A percentile compares a stretch with the other conserved stretches of the same genome.
Conservation (phyloP, 2,113 vertebrate genomes). For the Pelodiscus sinensis region DNA sequence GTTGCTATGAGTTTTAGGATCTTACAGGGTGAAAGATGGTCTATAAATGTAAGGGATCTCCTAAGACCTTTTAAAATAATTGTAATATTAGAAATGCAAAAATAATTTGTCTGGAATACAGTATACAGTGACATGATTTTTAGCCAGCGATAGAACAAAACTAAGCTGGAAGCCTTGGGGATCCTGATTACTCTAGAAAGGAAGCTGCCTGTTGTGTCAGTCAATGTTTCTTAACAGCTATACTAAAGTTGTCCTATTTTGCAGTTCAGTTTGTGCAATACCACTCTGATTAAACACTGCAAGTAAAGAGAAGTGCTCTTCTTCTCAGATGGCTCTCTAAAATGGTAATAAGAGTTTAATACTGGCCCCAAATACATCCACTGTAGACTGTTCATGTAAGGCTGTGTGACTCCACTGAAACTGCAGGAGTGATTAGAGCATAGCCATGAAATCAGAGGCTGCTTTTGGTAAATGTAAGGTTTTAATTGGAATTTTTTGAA, state of each 20-base stretch:
- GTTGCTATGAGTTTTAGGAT: background rate
- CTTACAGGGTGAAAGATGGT: background rate
- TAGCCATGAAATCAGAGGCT: background rate
- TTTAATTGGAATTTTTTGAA: slow-evolving; percentile 34
- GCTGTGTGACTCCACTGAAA: too few relatives aligned
- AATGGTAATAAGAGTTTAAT: too few relatives aligned
- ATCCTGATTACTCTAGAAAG: background rate
- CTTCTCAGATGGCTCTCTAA: too few relatives aligned
- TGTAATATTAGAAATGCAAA: background rate
- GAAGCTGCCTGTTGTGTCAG: background rate
- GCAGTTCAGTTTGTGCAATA: too few relatives aligned
- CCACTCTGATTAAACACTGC: too few relatives aligned
- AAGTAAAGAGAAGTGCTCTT: too few relatives aligned
- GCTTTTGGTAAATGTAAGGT: background rate
- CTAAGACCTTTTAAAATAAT: background rate
- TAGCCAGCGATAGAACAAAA: background rate
- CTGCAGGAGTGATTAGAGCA: too few relatives aligned
- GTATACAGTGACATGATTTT: background rate
- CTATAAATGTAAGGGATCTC: background rate
- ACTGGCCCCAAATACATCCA: too few relatives aligned
- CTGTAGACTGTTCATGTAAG: too few relatives aligned
- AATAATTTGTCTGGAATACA: background rate
- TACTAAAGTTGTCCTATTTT: too few relatives aligned
- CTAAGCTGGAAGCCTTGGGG: background rate
- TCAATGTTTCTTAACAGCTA: too few relatives aligned